A percentile compares a stretch with the other conserved stretches of the same genome.
Conservation (phyloP, 2,888 invertebrate species). For the Plagodis dolabraria region DNA sequence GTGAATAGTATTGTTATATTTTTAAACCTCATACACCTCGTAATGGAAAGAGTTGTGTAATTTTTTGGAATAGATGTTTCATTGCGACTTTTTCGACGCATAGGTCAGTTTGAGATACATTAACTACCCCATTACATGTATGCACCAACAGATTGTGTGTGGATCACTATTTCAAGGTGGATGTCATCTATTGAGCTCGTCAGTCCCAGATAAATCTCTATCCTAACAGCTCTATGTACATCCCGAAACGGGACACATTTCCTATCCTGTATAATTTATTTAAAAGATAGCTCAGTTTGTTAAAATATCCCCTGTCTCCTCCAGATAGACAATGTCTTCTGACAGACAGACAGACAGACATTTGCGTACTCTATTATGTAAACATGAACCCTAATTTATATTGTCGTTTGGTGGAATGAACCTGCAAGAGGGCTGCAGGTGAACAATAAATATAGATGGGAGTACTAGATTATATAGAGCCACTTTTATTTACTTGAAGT, state of each 20-base stretch:
- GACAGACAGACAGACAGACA: slow-evolving; percentile 51
- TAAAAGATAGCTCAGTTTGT: slow-evolving; percentile 64
- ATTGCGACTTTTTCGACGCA: too few relatives aligned
- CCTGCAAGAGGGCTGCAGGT: not conserved
- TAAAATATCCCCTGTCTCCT: slow-evolving; percentile 58
- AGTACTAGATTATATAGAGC: too few relatives aligned
- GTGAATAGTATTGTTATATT: too few relatives aligned
- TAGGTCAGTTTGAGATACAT: too few relatives aligned
- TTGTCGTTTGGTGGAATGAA: slow-evolving; percentile 18
- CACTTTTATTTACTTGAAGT: too few relatives aligned
- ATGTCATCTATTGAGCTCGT: not conserved
- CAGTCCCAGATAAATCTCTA: slow-evolving; percentile 9
- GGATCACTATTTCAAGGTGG: too few relatives aligned
- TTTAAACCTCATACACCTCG: too few relatives aligned
- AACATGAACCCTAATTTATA: slow-evolving; percentile 50
- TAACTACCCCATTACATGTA: too few relatives aligned
- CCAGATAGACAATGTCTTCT: slow-evolving; percentile 52
- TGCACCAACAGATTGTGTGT: too few relatives aligned
- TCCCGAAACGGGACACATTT: slow-evolving; percentile 42
- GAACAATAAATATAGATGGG: not conserved
- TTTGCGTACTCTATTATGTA: slow-evolving; percentile 46
- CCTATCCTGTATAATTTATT: slow-evolving; percentile 58
- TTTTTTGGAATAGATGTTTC: too few relatives aligned
- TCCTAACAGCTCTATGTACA: slow-evolving; percentile 31
- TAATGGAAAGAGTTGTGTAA: too few relatives aligned